phyloP scores from a whole-genome alignment of 2,797 vertebrate species.

The Limosa lapponica region DNA sequence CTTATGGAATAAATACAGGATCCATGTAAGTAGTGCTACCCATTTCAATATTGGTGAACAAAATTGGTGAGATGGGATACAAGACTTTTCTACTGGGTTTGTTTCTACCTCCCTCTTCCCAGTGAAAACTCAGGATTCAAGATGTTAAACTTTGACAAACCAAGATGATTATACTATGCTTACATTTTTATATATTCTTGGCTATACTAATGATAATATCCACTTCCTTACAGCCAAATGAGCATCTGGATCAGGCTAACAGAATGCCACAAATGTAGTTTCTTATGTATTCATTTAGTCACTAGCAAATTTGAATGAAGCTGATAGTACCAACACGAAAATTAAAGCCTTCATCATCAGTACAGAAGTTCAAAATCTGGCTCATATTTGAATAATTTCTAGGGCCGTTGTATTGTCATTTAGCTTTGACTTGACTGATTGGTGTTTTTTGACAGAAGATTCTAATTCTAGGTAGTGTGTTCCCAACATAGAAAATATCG shows the following conservation, averaged over 20 bases:
- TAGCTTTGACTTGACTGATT: background rate
- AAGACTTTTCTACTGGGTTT: background rate
- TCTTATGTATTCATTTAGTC: background rate
- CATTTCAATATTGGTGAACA: background rate
- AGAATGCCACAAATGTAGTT: background rate
- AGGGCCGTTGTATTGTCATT: background rate
- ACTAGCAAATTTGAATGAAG: background rate
- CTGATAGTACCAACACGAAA: background rate
- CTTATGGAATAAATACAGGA: background rate
- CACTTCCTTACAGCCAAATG: background rate
- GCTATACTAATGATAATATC: background rate
- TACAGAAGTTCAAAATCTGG: background rate
- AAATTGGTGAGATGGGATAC: background rate
- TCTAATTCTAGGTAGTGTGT: background rate
- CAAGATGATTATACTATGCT: background rate
- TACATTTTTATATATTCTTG: background rate
- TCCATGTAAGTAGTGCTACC: background rate
- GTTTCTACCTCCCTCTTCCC: background rate
- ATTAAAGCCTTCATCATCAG: background rate
- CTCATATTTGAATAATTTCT: background rate
- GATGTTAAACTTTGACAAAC: background rate
- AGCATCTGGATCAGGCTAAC: background rate
- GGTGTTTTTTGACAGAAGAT: background rate
- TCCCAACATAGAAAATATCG: background rate
- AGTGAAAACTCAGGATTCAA: background rate